Conservation (phyloP, 2,113 vertebrate genomes). For the Channa maculata region DNA sequence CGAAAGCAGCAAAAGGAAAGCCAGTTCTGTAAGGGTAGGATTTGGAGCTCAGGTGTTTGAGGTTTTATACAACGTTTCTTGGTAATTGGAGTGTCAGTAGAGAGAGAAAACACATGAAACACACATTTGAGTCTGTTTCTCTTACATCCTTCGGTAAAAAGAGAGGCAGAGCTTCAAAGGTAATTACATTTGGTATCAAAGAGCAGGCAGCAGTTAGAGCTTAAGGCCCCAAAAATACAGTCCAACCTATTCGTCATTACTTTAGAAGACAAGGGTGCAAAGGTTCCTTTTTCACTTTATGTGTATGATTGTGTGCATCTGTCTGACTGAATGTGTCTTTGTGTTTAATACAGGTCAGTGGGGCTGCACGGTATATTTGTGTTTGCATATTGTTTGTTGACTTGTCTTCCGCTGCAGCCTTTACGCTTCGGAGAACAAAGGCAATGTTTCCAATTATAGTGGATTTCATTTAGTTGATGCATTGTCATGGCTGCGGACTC, state of each 20-base stretch:
- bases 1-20: conserved; percentile 18
- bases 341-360: conserved; percentile 36
- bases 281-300: background rate
- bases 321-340: conserved; percentile 7
- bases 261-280: conserved; percentile 19
- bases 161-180: conserved; percentile 62
- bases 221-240: conserved; percentile 47
- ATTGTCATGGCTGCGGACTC: conserved; percentile 64
- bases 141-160: conserved; percentile 55
- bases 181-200: conserved; percentile 79
- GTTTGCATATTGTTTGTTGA: conserved; percentile 70
- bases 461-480: conserved; percentile 76
- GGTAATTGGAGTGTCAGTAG: conserved; percentile 78
- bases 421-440: conserved; percentile 67
- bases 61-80: conserved; percentile 69
- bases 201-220: conserved; percentile 57
- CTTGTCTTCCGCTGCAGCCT: conserved; percentile 55
- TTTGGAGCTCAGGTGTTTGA: conserved; percentile 74
- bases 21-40: conserved; percentile 48
- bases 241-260: conserved; percentile 52
- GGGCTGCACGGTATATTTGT: conserved; percentile 26
- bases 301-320: conserved; percentile 2
- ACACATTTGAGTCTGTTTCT: conserved; percentile 56
- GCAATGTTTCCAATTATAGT: conserved; percentile 65
- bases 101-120: conserved; percentile 71